Percentiles rank a stretch among this genome's conserved stretches.
phyloP scores from a whole-genome alignment of 2,888 invertebrate species.

The Andrena dorsata region DNA sequence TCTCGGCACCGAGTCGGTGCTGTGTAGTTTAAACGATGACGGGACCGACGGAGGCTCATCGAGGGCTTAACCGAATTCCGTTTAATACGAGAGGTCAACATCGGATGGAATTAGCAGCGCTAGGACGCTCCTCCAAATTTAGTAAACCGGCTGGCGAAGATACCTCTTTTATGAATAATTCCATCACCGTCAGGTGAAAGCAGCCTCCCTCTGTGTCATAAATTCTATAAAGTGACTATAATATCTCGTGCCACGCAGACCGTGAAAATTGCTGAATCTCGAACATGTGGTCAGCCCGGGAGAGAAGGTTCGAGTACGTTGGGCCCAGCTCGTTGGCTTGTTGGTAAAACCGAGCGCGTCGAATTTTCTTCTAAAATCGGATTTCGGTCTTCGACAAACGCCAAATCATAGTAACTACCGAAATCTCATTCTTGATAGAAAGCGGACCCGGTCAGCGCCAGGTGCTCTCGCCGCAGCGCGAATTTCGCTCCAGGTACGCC shows the following conservation, averaged over 20 bases:
- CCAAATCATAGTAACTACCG: no score
- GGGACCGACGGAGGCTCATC: neutral
- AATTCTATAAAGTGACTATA: slow-evolving; percentile 8
- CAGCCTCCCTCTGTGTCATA: slow-evolving; percentile 4
- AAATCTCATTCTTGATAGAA: no score
- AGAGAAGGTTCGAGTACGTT: neutral
- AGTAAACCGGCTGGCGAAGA: slow-evolving; percentile 1
- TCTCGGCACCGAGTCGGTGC: neutral
- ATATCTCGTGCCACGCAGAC: neutral
- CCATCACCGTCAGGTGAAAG: slow-evolving; percentile 1
- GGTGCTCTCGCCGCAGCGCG: no score
- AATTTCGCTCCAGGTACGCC: no score
- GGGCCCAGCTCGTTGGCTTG: neutral
- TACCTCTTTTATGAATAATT: slow-evolving; percentile 25
- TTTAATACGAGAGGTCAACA: slow-evolving; percentile 20
- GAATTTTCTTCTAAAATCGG: no score
- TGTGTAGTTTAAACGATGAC: no score
- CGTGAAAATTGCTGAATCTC: slow-evolving; percentile 23
- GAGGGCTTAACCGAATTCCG: neutral
- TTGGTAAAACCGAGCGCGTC: neutral
- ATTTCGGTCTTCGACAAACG: no score
- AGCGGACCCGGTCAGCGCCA: no score
- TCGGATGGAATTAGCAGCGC: slow-evolving; percentile 15
- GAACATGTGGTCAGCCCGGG: neutral
- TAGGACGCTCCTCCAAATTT: neutral